A percentile compares a stretch with the other conserved stretches of the same genome.
These are phyloP conservation scores for Schlechtendalia chinensis DNA, from an alignment of 1,140 invertebrate genomes.

Conservation along the genomic window DNA sequence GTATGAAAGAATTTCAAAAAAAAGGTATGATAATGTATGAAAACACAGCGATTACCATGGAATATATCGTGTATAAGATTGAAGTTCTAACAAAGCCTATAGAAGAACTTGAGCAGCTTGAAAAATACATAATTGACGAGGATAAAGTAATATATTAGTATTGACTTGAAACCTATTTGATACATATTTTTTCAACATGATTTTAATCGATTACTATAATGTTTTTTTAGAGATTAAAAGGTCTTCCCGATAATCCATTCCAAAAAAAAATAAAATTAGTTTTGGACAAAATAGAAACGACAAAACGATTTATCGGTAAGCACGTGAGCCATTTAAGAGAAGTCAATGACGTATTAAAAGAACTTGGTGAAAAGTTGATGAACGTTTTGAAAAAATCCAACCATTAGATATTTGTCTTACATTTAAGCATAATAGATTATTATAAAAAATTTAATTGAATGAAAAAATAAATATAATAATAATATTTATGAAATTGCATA, in stretches of 20 bases:
- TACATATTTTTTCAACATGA: neutral
- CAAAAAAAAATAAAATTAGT: constrained; percentile 4
- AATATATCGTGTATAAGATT: neutral
- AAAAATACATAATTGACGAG: constrained; percentile 22
- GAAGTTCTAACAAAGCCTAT: neutral
- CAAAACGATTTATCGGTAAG: constrained; percentile 2
- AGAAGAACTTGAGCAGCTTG: constrained; percentile 23
- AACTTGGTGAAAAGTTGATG: neutral
- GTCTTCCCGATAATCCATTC: neutral
- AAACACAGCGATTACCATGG: constrained; percentile 12
- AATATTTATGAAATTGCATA: too few species aligned
- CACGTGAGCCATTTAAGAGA: constrained; percentile 13
- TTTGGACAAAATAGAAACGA: constrained; percentile 31
- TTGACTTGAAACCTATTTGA: neutral
- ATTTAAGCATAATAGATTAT: neutral
- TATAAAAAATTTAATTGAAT: too few species aligned
- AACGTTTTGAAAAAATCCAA: neutral
- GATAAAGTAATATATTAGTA: constrained; percentile 10
- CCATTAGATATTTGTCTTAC: neutral
- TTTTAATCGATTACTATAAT: neutral
- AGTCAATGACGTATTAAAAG: constrained; percentile 2
- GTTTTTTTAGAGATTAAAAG: constrained; percentile 16
- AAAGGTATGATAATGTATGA: constrained; percentile 34
- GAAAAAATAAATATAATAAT: too few species aligned
- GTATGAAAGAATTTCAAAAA: constrained; percentile 30